phyloP scores from a whole-genome alignment of 2,797 vertebrate genomes.

The Astyanax mexicanus region DNA sequence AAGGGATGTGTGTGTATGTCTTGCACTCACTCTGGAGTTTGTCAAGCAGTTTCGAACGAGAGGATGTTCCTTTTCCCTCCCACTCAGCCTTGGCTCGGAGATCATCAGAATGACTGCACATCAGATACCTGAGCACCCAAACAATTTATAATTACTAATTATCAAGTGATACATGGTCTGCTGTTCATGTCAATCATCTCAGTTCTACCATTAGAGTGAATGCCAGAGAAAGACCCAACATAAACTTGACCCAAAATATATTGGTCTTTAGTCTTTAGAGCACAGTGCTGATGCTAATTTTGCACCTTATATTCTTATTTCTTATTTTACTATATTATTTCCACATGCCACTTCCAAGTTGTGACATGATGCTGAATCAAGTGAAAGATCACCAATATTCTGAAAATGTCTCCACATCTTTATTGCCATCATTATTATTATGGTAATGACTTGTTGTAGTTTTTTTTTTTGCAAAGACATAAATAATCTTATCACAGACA shows the following conservation, averaged over 20 bases:
- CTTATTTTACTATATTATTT: neutral
- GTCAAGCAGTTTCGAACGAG: slow-evolving; percentile 93
- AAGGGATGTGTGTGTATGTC: neutral
- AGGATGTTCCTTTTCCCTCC: slow-evolving; percentile 94
- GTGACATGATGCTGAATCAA: neutral
- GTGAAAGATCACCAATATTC: neutral
- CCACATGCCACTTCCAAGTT: too few relatives aligned
- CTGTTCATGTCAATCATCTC: too few relatives aligned
- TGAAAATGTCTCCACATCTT: neutral
- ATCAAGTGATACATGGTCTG: neutral
- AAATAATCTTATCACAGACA: neutral
- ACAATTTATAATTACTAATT: slow-evolving; percentile 23
- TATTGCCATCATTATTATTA: too few relatives aligned
- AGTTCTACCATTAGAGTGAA: too few relatives aligned
- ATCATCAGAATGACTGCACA: slow-evolving; percentile 97
- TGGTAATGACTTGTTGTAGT: too few relatives aligned
- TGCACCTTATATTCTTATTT: neutral
- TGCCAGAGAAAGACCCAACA: too few relatives aligned
- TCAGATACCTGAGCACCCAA: slow-evolving; percentile 86
- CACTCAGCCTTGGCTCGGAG: slow-evolving; percentile 94
- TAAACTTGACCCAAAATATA: neutral
- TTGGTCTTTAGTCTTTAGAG: neutral
- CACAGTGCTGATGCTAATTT: neutral
- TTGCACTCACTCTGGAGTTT: slow-evolving; percentile 93
- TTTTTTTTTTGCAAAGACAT: neutral